These are phyloP conservation scores for Salticus scenicus DNA, from an alignment of 2,888 invertebrate genomes.

Conservation along the genomic window DNA sequence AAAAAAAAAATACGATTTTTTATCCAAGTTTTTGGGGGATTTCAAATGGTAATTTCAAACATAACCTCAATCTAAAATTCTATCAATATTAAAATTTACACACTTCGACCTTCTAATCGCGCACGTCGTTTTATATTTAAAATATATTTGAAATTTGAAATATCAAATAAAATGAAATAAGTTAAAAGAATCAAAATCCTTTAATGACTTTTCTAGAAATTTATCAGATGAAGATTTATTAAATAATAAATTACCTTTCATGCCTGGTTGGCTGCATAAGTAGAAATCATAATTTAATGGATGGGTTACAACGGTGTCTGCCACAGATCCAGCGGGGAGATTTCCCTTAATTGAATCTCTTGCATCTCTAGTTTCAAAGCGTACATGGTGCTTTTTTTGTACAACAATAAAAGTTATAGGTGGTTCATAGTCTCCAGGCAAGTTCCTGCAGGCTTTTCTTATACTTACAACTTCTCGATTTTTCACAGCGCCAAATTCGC, in stretches of 20 bases:
- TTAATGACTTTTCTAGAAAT: too few relatives aligned
- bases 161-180: too few relatives aligned
- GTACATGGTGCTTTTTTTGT: constrained; percentile 96
- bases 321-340: constrained; percentile 90
- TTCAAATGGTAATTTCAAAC: too few relatives aligned
- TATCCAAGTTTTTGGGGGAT: too few relatives aligned
- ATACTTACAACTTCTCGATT: constrained; percentile 78
- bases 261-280: constrained; percentile 82
- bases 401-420: constrained; percentile 93
- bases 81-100: too few relatives aligned
- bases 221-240: too few relatives aligned
- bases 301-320: constrained; percentile 89
- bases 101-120: too few relatives aligned
- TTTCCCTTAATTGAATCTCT: constrained; percentile 78
- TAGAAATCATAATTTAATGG: constrained; percentile 92
- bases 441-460: constrained; percentile 81
- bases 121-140: too few relatives aligned
- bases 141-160: too few relatives aligned
- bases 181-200: too few relatives aligned
- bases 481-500: constrained; percentile 82
- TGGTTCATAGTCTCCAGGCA: constrained; percentile 80
- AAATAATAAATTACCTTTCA: constrained; percentile 75
- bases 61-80: too few relatives aligned
- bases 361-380: constrained; percentile 76
- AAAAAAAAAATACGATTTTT: too few relatives aligned